Percentiles rank a stretch among this genome's conserved stretches.
Conservation (phyloP, 2,797 vertebrate species). For the Anabas testudineus region DNA sequence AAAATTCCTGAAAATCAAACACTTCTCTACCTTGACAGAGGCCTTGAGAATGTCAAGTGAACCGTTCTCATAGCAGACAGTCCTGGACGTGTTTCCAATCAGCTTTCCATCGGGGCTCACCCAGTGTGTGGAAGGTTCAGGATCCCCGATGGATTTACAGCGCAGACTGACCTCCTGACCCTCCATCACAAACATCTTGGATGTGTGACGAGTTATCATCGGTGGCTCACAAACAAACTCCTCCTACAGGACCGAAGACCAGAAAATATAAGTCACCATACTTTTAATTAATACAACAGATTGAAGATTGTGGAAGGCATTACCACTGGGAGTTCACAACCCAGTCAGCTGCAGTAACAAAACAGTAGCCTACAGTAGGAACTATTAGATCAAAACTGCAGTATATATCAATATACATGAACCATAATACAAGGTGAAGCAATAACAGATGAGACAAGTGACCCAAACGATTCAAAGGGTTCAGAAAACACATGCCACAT, state of each 20-base stretch:
- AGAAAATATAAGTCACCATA: background rate
- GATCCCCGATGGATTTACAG: constrained; percentile 94
- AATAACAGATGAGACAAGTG: background rate
- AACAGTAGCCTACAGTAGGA: background rate
- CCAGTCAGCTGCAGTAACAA: background rate
- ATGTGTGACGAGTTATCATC: constrained; percentile 91
- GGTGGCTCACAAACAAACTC: constrained; percentile 94
- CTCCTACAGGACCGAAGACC: constrained; percentile 65
- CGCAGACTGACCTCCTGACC: constrained; percentile 90
- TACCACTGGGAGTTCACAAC: background rate
- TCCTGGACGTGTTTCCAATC: constrained; percentile 91
- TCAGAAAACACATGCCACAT: background rate
- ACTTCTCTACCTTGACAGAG: constrained; percentile 69
- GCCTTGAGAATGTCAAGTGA: constrained; percentile 91
- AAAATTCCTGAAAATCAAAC: background rate
- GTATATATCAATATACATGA: background rate
- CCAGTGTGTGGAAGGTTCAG: constrained; percentile 93
- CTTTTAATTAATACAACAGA: background rate
- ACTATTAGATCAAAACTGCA: background rate
- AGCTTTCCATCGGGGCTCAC: constrained; percentile 92
- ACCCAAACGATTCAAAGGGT: background rate
- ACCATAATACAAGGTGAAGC: too few species aligned
- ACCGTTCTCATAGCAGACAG: constrained; percentile 90
- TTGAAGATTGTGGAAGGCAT: background rate
- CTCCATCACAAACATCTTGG: constrained; percentile 84